phyloP scores from a whole-genome alignment of 1,140 invertebrate species.

The Pseudomyrmex flavicornis region DNA sequence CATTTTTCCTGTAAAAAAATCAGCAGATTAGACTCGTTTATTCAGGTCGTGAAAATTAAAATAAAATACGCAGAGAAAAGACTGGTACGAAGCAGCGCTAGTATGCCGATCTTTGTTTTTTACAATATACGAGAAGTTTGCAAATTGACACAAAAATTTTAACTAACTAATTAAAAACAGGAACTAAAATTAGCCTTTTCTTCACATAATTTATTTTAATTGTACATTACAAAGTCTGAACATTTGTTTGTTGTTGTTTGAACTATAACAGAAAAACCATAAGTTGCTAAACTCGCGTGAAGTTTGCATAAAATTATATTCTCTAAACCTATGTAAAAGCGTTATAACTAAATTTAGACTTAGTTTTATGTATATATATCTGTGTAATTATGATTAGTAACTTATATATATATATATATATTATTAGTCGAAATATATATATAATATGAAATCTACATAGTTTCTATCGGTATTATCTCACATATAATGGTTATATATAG shows the following conservation, averaged over 20 bases:
- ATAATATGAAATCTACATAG: conserved; percentile 63
- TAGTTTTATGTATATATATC: conserved; percentile 77
- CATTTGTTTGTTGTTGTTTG: not conserved
- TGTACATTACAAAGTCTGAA: too few species aligned
- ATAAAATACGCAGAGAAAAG: too few species aligned
- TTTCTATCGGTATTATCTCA: conserved; percentile 45
- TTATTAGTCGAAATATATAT: conserved; percentile 59
- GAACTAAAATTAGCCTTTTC: too few species aligned
- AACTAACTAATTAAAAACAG: too few species aligned
- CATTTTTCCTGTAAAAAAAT: conserved; percentile 54
- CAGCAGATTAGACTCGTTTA: conserved; percentile 47
- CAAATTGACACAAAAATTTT: too few species aligned
- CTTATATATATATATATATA: conserved; percentile 64
- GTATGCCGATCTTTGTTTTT: too few species aligned
- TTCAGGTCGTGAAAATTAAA: conserved; percentile 23
- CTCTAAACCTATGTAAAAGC: conserved; percentile 80
- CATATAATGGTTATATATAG: conserved; percentile 40
- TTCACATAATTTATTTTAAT: too few species aligned
- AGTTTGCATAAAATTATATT: conserved; percentile 75
- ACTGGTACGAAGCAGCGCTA: too few species aligned
- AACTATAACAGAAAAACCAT: conserved; percentile 33
- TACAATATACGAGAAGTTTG: too few species aligned
- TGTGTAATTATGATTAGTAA: conserved; percentile 62
- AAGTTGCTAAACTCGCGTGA: conserved; percentile 62
- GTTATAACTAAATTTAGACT: conserved; percentile 85